Evolutionary conservation across 2,113 vertebrate genomes (phyloP).

Genomic region (Oncorhynchus gorbuscha): DNA sequence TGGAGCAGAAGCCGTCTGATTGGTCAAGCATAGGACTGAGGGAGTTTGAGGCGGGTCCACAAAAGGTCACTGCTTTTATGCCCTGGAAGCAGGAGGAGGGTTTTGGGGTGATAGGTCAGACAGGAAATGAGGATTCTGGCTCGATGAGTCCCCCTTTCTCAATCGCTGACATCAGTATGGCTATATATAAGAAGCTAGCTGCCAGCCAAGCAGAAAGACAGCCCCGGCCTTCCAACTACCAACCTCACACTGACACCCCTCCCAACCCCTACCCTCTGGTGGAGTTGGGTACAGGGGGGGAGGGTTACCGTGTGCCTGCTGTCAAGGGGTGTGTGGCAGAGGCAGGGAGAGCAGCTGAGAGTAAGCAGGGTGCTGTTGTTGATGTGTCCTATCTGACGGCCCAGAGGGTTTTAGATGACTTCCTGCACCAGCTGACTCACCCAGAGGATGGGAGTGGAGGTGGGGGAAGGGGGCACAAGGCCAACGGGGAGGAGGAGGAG

Average conservation of each 20-base stretch:
- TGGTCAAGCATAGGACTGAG: slow-evolving; percentile 36
- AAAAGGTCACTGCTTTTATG: slow-evolving; percentile 63
- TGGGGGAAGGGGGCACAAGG: slow-evolving; percentile 14
- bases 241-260: slow-evolving; percentile 27
- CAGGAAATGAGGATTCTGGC: slow-evolving; percentile 23
- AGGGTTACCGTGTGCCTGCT: neutral
- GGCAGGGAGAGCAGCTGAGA: slow-evolving; percentile 17
- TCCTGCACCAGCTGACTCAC: slow-evolving; percentile 62
- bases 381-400: slow-evolving; percentile 58
- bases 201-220: slow-evolving; percentile 40
- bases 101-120: slow-evolving; percentile 10
- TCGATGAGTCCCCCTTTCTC: slow-evolving; percentile 40
- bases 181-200: slow-evolving; percentile 57
- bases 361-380: slow-evolving; percentile 32
- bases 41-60: slow-evolving; percentile 42
- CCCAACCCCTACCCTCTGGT: slow-evolving; percentile 22
- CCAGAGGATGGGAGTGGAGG: slow-evolving; percentile 34
- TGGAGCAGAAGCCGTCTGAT: slow-evolving; percentile 39
- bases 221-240: slow-evolving; percentile 37
- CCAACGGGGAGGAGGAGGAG: neutral
- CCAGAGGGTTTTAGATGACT: slow-evolving; percentile 71
- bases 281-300: slow-evolving; percentile 16
- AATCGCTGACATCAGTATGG: slow-evolving; percentile 52
- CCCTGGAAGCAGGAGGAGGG: slow-evolving; percentile 56
- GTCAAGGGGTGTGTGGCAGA: neutral